Conservation (phyloP, 1,140 invertebrate genomes). For the Sesamia nonagrioides region DNA sequence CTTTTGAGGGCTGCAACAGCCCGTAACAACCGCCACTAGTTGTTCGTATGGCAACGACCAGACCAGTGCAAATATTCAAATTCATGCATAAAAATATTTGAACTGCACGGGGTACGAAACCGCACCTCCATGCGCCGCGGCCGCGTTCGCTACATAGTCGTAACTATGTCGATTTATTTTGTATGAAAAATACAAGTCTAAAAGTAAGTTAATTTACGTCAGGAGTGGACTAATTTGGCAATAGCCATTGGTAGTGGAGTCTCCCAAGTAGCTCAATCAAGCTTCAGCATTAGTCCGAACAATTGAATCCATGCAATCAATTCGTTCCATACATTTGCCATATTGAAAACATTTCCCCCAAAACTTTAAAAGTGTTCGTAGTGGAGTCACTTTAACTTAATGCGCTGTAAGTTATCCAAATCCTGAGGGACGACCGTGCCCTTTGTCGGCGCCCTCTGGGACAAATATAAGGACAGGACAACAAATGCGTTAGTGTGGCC, state of each 20-base stretch:
- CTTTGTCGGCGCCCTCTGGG: constrained; percentile 73
- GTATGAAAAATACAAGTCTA: too few species aligned
- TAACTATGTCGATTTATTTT: too few species aligned
- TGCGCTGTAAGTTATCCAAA: constrained; percentile 78
- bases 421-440: constrained; percentile 62
- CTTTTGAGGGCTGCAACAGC: too few species aligned
- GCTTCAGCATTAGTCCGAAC: neutral
- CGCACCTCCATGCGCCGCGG: too few species aligned
- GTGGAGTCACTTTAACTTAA: constrained; percentile 83
- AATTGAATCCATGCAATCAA: constrained; percentile 2
- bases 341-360: constrained; percentile 25
- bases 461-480: constrained; percentile 64
- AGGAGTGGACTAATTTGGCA: too few species aligned
- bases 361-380: constrained; percentile 77
- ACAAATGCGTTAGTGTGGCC: constrained; percentile 71
- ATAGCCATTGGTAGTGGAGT: neutral
- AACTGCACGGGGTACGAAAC: too few species aligned
- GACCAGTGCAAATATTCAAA: too few species aligned
- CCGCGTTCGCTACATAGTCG: too few species aligned
- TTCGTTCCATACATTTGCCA: constrained; percentile 24
- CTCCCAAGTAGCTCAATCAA: neutral
- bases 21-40: too few species aligned
- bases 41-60: too few species aligned
- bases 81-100: too few species aligned
- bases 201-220: too few species aligned